Evolutionary conservation across 2,797 vertebrate genomes (phyloP), one percentile per base, ranked within the genome.

Genomic region (Catostomus latipinnis): DNA sequence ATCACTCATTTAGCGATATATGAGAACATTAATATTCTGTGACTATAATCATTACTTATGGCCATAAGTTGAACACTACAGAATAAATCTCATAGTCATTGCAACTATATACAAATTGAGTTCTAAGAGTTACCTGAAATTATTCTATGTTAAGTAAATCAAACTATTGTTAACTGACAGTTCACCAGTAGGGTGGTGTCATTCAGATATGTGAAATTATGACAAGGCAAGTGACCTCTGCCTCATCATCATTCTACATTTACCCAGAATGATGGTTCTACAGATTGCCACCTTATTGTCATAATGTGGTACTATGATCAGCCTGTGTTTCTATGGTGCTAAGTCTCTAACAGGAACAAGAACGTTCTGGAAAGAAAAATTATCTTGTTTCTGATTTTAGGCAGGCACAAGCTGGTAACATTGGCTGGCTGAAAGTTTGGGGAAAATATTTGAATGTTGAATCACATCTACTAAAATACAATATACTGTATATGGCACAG

Each of bases 291-390:
- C 22, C 22, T 43, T 54, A 43, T 54, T 43, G 8, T 22, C 34
- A 34, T 34, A 70, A 56, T n/a, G 50, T 54, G 18, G 50, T n/a
- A 70, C 8, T 43, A 54, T 43, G 14, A 71, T 12, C 45, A 67
- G 10, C 45, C 63, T 67, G 45, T 68, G 16, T 60, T 50, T 76
- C 16, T 69, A 60, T 14, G 14, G 12, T 69, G 43, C 53, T 76
- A 57, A 48, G 10, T 2, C 13, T 45, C 22, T 34, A 16, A 57
- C 18, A 11, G 45, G 8, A 49, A 58, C 68, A 67, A 9, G 0
- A 76, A 34, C 43, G 53, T 58, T 48, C 43, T 57, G 12, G 18
- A 76, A 76, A 76, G 46, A 67, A 56, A 43, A 49, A 76, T 49
- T 53, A 58, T 49, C 8, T 49, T 58, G 16, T 68, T 76, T 68